Base-by-base conservation (phyloP, 2,888 invertebrate genomes). In the Desoria tigrina region DNA sequence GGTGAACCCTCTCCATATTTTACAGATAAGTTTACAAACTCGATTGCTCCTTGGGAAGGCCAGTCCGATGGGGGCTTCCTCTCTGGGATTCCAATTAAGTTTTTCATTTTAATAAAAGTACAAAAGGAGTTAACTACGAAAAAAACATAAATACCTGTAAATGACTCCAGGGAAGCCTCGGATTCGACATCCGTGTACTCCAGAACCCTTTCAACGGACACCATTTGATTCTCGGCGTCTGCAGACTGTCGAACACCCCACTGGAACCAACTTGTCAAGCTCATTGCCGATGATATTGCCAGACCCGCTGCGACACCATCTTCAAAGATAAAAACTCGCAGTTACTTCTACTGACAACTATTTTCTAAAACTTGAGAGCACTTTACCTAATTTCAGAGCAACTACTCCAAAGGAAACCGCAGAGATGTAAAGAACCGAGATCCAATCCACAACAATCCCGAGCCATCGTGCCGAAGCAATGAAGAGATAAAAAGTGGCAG, bases 381-480 rank as follows among this genome's bases (percentile, higher is more conserved):
- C 81, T 77, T 42, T 74, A 81, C 81, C 77, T 42, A 76, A 83
- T 42, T 86, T 84, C 58, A 89, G 82, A 0, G 65, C 6, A 61
- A 96, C 86, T 80, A 94, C 92, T 77, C 90, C 90, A 75, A 93
- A 83, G 0, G 94, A 91, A 0, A 96, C 94, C 50, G 90, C 79
- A 0, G 87, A 86, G 68, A 96, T 91, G 81, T 94, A 97, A 3
- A 90, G 72, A 0, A 92, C 87, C 79, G 94, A 95, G 61, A 94
- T 86, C 64, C 62, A 70, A 37, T 72, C 72, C 18, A 72, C 82
- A 86, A 91, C 91, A 78, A 94, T 90, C 1, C 94, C 96, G 78
- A 98, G 94, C 75, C 96, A 95, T 68, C 96, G 87, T 16, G 92
- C 90, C 6, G 92, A 89, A 0, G 91, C 86, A 61, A 97, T 86